phyloP scores from a whole-genome alignment of 2,113 vertebrate species.

The Riparia riparia region DNA sequence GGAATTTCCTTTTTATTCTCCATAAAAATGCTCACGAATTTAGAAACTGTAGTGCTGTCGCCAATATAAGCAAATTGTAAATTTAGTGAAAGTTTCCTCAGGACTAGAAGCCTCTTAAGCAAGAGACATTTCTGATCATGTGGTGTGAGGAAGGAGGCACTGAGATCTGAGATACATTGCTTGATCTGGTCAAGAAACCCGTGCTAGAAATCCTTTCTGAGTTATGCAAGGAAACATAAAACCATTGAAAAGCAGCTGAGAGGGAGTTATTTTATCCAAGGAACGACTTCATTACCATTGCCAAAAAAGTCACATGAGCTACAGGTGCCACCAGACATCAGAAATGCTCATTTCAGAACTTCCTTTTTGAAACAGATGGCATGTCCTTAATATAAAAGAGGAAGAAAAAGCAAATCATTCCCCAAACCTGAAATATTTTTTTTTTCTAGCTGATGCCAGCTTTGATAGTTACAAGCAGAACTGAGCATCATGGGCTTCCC shows the following conservation, averaged over 20 bases:
- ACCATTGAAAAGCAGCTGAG: not conserved
- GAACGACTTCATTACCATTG: not conserved
- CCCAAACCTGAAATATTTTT: not conserved
- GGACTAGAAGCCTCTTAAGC: not conserved
- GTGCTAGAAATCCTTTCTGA: not conserved
- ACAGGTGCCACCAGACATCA: not conserved
- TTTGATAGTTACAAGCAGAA: not conserved
- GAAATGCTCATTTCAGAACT: not conserved
- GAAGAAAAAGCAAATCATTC: not conserved
- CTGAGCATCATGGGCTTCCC: not conserved
- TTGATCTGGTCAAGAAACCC: not conserved
- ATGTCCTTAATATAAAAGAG: not conserved
- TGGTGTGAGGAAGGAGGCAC: not conserved
- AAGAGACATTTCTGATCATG: not conserved
- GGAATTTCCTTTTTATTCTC: not conserved
- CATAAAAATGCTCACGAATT: not conserved
- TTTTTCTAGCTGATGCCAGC: not conserved
- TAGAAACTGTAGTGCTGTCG: not conserved
- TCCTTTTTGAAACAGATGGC: fast-evolving
- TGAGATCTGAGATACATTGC: not conserved
- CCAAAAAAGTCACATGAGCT: not conserved
- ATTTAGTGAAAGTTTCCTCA: not conserved
- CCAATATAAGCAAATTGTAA: not conserved
- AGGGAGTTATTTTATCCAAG: not conserved
- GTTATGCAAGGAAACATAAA: not conserved